Base-by-base conservation (phyloP, 1,140 invertebrate species). In the Thaumatotibia leucotreta region DNA sequence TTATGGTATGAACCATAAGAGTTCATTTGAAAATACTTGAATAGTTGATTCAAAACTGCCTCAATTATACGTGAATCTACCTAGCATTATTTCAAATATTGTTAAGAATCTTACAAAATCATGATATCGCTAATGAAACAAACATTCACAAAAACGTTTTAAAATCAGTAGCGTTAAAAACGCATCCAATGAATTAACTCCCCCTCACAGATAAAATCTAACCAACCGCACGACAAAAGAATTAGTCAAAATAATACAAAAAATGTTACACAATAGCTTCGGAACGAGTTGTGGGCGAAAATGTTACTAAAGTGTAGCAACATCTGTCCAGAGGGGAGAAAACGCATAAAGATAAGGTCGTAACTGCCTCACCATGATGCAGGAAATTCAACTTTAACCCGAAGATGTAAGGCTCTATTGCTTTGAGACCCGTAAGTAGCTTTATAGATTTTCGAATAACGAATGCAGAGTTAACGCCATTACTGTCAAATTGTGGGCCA, bases 201-300 rank as follows among this genome's bases (percentile, higher is more conserved):
- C 76, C 82, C 80, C 87, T 78, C 80, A 63, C 76, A 79, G 80
- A 84, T 83, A 77, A 76, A 82, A 86, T 83, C 84, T 88, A 89
- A 89, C 87, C 87, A 87, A 89, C 87, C 87, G 77, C 83, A 85
- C 74, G 75, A 86, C 85, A 87, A 89, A 87, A 79, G 87, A 88
- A 87, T 89, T 89, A 88, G 83, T 83, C 80, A 82, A 86, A 86
- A 89, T 89, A 86, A 89, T 84, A 83, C 76, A 88, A 86, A 86
- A 84, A 87, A 81, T 72, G 74, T 85, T 81, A 74, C 74, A 89
- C 85, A 89, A 89, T 89, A 79, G 80, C 79, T 78, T 81, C 70
- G 68, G 76, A 84, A 80, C 82, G 77, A 70, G 78, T 82, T 84
- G 83, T 88, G 82, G 86, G 84, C 77, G 86, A 88, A 89, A 84